Evolutionary conservation across 64 coral and sea anemone genomes (phyloP).

Genomic region (Platygyra sinensis): DNA sequence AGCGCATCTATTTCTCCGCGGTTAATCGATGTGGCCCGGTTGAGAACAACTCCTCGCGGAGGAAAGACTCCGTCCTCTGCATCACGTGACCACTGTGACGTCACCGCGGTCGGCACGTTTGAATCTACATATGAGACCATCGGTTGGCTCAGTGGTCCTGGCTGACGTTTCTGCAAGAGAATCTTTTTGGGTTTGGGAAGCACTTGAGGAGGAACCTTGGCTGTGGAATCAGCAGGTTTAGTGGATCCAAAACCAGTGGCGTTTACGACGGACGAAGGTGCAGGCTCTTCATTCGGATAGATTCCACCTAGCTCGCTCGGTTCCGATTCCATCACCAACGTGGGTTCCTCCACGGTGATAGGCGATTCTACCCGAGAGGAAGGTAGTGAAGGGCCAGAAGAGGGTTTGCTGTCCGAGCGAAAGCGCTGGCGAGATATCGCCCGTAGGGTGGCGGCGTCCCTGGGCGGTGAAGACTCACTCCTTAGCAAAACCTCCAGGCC

Average conservation of each 20-base stretch:
- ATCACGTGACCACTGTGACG: slow-evolving; percentile 34
- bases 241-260: background rate
- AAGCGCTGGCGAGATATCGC: slow-evolving; percentile 50
- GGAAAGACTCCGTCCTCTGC: slow-evolving; percentile 62
- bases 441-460: slow-evolving; percentile 52
- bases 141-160: slow-evolving; percentile 20
- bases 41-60: slow-evolving; percentile 71
- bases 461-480: slow-evolving; percentile 62
- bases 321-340: slow-evolving; percentile 22
- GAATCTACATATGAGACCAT: slow-evolving; percentile 1
- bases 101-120: background rate
- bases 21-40: slow-evolving; percentile 80
- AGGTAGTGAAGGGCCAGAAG: slow-evolving; percentile 13
- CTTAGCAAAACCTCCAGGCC: slow-evolving; percentile 38
- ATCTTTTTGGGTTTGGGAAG: slow-evolving; percentile 76
- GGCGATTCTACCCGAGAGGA: slow-evolving; percentile 21
- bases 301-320: slow-evolving; percentile 3
- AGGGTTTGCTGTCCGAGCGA: background rate
- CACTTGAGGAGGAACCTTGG: slow-evolving; percentile 57
- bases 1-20: slow-evolving; percentile 88
- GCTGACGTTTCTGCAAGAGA: slow-evolving; percentile 12
- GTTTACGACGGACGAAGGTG: background rate
- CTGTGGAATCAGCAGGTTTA: background rate
- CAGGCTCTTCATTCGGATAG: background rate
- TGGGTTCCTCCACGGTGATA: slow-evolving; percentile 2